Conservation (phyloP, 2,113 vertebrate genomes). For the Thryonomys swinderianus region DNA sequence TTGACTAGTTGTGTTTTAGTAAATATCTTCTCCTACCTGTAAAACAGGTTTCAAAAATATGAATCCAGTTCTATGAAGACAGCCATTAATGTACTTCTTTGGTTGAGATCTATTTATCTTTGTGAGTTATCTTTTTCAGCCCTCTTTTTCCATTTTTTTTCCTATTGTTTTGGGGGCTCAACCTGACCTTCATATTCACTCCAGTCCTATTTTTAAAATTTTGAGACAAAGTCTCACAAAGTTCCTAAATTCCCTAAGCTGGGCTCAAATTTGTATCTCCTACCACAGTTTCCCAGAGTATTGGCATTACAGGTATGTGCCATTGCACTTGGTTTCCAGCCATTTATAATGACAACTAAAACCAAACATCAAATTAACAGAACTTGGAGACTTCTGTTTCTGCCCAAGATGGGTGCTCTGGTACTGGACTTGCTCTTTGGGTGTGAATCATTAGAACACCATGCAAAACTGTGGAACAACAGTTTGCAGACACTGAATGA, state of each 20-base stretch:
- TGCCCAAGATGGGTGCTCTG: background rate
- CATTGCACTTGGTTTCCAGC: background rate
- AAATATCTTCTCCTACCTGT: background rate
- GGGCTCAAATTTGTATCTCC: background rate
- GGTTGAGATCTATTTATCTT: background rate
- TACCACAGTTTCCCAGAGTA: background rate
- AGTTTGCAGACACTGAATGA: background rate
- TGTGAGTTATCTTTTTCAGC: constrained; percentile 3
- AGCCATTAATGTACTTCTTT: background rate
- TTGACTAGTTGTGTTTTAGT: constrained; percentile 9
- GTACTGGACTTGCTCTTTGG: background rate
- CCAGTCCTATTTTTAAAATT: background rate
- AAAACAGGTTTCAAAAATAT: constrained; percentile 29
- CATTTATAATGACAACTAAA: constrained; percentile 8
- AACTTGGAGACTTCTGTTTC: background rate
- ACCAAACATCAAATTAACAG: background rate
- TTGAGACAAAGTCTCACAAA: background rate
- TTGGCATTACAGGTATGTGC: background rate
- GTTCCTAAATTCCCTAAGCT: background rate
- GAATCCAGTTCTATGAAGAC: background rate
- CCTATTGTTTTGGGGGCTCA: background rate
- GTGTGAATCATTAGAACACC: background rate
- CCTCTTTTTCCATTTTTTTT: background rate
- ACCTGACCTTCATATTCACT: background rate
- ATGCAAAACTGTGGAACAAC: background rate